These are phyloP conservation scores for Desoria tigrina DNA, from an alignment of 2,888 invertebrate species.

Conservation along the genomic window DNA sequence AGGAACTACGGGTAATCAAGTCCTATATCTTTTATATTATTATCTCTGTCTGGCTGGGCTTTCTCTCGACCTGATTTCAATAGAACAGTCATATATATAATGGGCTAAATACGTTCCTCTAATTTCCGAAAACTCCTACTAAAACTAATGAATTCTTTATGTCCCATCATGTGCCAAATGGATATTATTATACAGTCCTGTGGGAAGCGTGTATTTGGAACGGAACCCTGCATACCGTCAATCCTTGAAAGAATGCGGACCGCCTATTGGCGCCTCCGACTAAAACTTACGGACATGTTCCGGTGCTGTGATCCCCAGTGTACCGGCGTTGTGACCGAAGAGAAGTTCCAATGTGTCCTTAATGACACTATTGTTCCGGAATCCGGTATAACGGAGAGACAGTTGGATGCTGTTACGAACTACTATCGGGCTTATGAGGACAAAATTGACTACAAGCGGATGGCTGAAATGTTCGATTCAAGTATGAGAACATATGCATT, in stretches of 20 bases:
- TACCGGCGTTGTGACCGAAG: conserved; percentile 51
- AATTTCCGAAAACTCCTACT: no score
- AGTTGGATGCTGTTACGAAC: conserved; percentile 51
- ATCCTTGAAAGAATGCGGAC: conserved; percentile 52
- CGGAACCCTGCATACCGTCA: conserved; percentile 52
- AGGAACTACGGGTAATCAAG: conserved; percentile 44
- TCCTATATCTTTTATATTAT: no score
- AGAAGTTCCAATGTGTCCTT: conserved; percentile 50
- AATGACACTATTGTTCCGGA: conserved; percentile 51
- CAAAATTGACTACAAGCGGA: conserved; percentile 51
- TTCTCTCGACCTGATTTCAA: no score
- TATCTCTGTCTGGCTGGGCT: background rate
- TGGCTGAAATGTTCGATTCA: conserved; percentile 53
- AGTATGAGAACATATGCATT: conserved; percentile 44
- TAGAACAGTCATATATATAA: background rate
- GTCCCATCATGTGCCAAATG: no score
- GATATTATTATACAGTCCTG: no score
- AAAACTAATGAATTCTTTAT: no score
- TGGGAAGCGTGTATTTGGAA: conserved; percentile 51
- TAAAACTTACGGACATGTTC: conserved; percentile 50
- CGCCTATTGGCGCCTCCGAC: conserved; percentile 49
- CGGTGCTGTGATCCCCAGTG: conserved; percentile 51
- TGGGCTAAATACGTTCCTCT: no score
- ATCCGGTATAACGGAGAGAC: conserved; percentile 50
- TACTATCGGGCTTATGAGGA: conserved; percentile 51